Conservation (phyloP, 2,888 invertebrate genomes). For the Caenorhabditis zanzibari region DNA sequence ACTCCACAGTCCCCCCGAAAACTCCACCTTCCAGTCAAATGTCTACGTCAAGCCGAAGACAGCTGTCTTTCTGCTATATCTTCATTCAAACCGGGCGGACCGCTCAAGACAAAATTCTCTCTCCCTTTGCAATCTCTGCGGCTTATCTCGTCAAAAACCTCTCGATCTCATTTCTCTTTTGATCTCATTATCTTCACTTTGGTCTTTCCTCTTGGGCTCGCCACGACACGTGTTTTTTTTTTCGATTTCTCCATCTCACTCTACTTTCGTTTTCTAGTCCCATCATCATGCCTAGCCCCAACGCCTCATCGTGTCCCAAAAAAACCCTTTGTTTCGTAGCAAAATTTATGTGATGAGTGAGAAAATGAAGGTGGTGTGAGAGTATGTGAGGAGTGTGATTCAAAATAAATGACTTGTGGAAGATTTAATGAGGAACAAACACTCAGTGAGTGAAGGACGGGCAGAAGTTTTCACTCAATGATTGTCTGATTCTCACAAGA, state of each 20-base stretch:
- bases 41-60: conserved; percentile 55
- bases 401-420: conserved; percentile 31
- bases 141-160: conserved; percentile 46
- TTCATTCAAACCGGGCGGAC: conserved; percentile 60
- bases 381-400: conserved; percentile 37
- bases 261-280: conserved; percentile 13
- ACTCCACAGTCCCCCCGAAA: conserved; percentile 60
- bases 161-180: conserved; percentile 60
- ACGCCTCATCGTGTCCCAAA: conserved; percentile 5
- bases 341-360: conserved; percentile 57
- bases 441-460: conserved; percentile 20
- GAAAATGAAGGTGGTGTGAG: conserved; percentile 18
- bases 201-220: conserved; percentile 55
- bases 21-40: conserved; percentile 58
- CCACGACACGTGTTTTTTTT: conserved; percentile 57
- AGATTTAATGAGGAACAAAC: conserved; percentile 45
- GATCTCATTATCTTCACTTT: conserved; percentile 65
- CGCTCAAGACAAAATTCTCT: conserved; percentile 53
- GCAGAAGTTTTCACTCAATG: background rate
- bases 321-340: conserved; percentile 15
- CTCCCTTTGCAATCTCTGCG: conserved; percentile 58
- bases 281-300: background rate
- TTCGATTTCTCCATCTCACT: background rate
- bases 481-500: conserved; percentile 36
- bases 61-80: conserved; percentile 45